A percentile compares a stretch with the other conserved stretches of the same genome.
Conservation (phyloP, 2,113 vertebrate species). For the Alexandromys fortis region DNA sequence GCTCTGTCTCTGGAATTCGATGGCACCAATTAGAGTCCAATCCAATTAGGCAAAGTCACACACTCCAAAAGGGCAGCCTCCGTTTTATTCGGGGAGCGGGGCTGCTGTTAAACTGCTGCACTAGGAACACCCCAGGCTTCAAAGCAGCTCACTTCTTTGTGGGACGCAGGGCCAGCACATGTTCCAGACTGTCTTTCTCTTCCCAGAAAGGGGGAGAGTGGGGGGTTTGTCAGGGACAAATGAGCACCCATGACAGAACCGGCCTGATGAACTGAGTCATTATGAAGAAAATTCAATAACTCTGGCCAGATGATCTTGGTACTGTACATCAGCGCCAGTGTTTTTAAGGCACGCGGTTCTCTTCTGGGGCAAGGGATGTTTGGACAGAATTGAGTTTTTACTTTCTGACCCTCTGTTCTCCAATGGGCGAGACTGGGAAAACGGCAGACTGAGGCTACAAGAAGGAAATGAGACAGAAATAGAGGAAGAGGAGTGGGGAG, state of each 20-base stretch:
- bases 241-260: not conserved
- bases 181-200: constrained; percentile 56
- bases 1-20: constrained; percentile 75
- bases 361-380: not conserved
- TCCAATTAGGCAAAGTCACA: constrained; percentile 78
- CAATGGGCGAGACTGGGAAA: constrained; percentile 22
- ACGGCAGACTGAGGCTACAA: not conserved
- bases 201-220: not conserved
- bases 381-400: not conserved
- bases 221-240: constrained; percentile 53
- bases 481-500: too few relatives aligned
- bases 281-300: constrained; percentile 63
- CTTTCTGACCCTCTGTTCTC: not conserved
- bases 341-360: not conserved
- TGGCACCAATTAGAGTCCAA: constrained; percentile 79
- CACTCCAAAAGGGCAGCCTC: constrained; percentile 72
- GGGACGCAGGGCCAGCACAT: constrained; percentile 30
- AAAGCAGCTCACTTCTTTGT: constrained; percentile 61
- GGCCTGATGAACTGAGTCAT: constrained; percentile 59
- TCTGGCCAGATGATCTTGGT: constrained; percentile 42
- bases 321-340: not conserved
- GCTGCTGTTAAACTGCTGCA: constrained; percentile 27
- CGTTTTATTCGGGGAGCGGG: constrained; percentile 47
- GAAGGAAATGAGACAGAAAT: not conserved
- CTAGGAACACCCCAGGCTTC: constrained; percentile 60